These are phyloP conservation scores for Hystrix brachyura DNA, from an alignment of 2,113 vertebrate genomes.

Conservation along the genomic window DNA sequence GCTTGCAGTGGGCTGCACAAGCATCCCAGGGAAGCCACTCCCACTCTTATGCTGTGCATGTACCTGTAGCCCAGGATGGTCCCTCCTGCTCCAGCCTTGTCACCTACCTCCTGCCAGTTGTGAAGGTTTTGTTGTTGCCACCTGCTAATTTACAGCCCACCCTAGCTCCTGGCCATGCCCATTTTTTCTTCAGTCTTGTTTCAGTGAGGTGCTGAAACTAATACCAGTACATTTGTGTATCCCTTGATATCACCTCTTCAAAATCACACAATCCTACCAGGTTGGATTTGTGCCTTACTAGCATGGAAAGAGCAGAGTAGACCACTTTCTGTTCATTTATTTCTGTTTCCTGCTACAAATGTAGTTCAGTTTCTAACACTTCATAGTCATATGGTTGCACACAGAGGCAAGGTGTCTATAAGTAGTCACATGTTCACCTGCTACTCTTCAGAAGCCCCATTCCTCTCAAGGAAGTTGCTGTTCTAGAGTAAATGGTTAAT, in stretches of 20 bases:
- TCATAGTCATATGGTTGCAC: background rate
- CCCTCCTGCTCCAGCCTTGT: background rate
- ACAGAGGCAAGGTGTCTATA: background rate
- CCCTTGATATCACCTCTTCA: background rate
- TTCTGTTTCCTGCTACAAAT: background rate
- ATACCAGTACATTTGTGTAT: background rate
- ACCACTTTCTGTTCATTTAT: background rate
- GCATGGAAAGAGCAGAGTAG: background rate
- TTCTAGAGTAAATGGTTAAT: conserved; percentile 71
- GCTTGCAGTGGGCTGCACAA: no score
- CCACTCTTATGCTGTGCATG: background rate
- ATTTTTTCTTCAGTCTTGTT: background rate
- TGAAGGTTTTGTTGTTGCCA: background rate
- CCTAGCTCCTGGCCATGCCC: background rate
- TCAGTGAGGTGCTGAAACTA: background rate
- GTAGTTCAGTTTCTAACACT: background rate
- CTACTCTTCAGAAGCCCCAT: background rate
- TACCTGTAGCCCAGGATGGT: background rate
- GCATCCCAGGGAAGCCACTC: background rate
- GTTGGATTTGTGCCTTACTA: background rate
- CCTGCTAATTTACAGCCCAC: background rate
- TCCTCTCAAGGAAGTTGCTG: conserved; percentile 28
- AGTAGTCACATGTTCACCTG: background rate
- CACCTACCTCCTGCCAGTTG: background rate
- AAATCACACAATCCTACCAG: background rate